Base-by-base conservation (phyloP, 2,113 vertebrate genomes). In the Chascanopsetta lugubris region DNA sequence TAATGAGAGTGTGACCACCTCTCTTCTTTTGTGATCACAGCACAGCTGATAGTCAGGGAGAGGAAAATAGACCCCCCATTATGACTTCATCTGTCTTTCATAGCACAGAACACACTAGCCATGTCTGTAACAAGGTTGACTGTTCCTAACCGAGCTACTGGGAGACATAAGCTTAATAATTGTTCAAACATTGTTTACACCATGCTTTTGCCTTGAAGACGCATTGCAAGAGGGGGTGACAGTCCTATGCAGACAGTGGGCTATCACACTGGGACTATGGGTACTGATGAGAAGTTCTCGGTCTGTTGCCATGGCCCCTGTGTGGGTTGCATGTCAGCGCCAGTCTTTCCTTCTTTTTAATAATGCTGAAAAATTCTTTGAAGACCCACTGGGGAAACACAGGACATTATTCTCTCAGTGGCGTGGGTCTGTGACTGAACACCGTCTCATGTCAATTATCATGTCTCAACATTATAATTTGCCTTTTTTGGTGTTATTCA, bases 141-240 rank as follows among this genome's bases (percentile, higher is more conserved):
- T 42, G 63, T 76, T 70, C 68, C 65, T 75, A 57, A 62, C 68
- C 73, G 32, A 64, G 30, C 72, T 68, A 54, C 69, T 55, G 69
- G 61, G 56, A 79, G 72, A 77, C 69, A 61, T 61, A 65, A 75
- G 77, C 49, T 75, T 69, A 56, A 57, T 87, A 82, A 86, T 85
- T 83, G 80, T 83, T 75, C 64, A 84, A 87, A 83, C 56, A 59
- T 66, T 88, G 80, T 90, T 87, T 85, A 82, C 70, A 83, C 69
- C 68, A 62, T 63, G 65, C 49, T 54, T 61, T 61, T 87, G 83
- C 82, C 81, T 82, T 70, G 71, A 85, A 89, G 80, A 85, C 69
- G 69, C 81, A 86, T 84, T 85, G 86, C 87, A 86, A 83, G 54
- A 34, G 36, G 68, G 57, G 77, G 65, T 86, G 72, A 85, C 79